These are phyloP conservation scores for Drosophila ustulata DNA, from an alignment of 2,888 invertebrate genomes.

Conservation along the genomic window DNA sequence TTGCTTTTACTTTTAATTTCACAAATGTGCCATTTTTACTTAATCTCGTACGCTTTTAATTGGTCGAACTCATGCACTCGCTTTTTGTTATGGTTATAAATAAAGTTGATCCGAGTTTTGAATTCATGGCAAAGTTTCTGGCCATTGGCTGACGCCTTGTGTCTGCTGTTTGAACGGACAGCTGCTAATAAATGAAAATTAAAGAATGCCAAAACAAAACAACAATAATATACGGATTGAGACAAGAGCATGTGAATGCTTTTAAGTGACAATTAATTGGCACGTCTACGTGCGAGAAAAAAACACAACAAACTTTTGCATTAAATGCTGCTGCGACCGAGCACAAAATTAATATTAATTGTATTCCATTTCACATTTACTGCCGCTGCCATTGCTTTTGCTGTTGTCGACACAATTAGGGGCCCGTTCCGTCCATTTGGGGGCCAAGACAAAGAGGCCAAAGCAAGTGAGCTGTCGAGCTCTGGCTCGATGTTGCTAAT, in stretches of 20 bases:
- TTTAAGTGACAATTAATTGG: conserved; percentile 76
- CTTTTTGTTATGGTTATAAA: too few relatives aligned
- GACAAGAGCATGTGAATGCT: conserved; percentile 72
- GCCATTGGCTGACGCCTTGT: neutral
- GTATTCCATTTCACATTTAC: conserved; percentile 65
- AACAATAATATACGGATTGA: conserved; percentile 13
- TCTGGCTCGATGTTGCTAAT: conserved; percentile 42
- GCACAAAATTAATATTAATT: conserved; percentile 76
- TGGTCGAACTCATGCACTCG: neutral
- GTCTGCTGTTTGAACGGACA: conserved; percentile 30
- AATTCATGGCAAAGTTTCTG: conserved; percentile 9
- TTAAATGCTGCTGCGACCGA: conserved; percentile 48
- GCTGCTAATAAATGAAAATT: conserved; percentile 42
- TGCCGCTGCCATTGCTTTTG: conserved; percentile 21
- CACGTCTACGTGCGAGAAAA: conserved; percentile 9
- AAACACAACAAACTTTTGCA: conserved; percentile 59
- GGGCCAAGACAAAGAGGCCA: conserved; percentile 45
- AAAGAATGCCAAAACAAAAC: conserved; percentile 35
- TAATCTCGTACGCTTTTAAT: neutral
- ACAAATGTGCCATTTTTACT: neutral
- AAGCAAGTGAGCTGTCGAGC: conserved; percentile 39
- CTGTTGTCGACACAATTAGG: conserved; percentile 20
- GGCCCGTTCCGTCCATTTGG: conserved; percentile 20
- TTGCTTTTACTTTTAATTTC: neutral
- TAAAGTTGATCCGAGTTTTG: neutral